These are phyloP conservation scores for Acholoe squamosa DNA, from an alignment of 2,888 invertebrate genomes.

Conservation along the genomic window DNA sequence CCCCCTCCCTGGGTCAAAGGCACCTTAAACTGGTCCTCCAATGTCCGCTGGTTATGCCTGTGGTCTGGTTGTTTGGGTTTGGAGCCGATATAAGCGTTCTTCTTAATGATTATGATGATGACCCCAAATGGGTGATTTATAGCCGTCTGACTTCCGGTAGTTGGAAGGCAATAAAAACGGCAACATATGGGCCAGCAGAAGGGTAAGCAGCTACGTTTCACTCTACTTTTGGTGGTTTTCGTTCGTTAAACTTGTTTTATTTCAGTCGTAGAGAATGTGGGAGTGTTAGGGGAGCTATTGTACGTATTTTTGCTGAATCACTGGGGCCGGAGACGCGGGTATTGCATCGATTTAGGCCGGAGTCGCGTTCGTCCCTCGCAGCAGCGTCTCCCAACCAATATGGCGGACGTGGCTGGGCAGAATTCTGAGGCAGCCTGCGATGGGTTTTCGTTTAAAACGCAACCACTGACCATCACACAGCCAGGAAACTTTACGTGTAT, in stretches of 20 bases:
- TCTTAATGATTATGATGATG: constrained; percentile 63
- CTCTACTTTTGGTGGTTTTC: constrained; percentile 26
- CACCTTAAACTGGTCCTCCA: neutral
- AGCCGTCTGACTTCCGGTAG: constrained; percentile 61
- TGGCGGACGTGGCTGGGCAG: neutral
- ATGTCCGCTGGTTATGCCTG: constrained; percentile 10
- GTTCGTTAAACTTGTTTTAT: constrained; percentile 13
- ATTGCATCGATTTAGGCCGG: constrained; percentile 26
- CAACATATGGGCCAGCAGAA: constrained; percentile 35
- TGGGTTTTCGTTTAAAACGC: neutral
- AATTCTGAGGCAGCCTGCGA: neutral
- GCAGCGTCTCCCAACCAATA: neutral
- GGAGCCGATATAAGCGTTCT: constrained; percentile 35
- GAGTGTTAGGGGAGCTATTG: neutral
- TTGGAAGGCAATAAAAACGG: constrained; percentile 61
- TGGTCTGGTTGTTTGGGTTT: neutral
- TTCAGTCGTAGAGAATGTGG: neutral
- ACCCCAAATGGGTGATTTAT: constrained; percentile 62
- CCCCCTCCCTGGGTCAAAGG: neutral
- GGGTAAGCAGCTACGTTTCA: constrained; percentile 50
- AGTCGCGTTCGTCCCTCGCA: neutral
- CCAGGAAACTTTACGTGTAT: neutral
- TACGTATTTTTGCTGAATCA: constrained; percentile 16
- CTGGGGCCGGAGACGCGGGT: neutral
- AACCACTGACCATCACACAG: neutral